A percentile compares a stretch with the other conserved stretches of the same genome.
phyloP scores from a whole-genome alignment of 64 coral and sea anemone genomes.

The Montipora capricornis region DNA sequence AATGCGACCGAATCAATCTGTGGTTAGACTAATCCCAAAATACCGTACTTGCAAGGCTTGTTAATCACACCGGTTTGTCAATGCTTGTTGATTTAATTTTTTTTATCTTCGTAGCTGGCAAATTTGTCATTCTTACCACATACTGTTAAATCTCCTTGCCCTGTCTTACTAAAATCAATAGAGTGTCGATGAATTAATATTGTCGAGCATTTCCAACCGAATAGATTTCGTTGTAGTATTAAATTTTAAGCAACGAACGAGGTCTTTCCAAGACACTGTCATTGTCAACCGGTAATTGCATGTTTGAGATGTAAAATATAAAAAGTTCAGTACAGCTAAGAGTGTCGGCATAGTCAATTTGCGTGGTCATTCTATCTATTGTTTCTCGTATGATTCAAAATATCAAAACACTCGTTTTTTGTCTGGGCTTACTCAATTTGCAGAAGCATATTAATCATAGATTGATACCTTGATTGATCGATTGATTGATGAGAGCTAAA shows the following conservation, averaged over 20 bases:
- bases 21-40: not conserved
- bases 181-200: not conserved
- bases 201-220: not conserved
- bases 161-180: not conserved
- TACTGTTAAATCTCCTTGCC: not conserved
- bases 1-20: constrained; percentile 1
- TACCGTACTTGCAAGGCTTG: not conserved
- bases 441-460: constrained; percentile 33
- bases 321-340: too few species aligned
- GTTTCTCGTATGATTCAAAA: not conserved
- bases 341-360: not conserved
- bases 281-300: too few species aligned
- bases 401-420: constrained; percentile 3
- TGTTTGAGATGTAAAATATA: too few species aligned
- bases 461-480: constrained; percentile 35
- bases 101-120: constrained; percentile 8
- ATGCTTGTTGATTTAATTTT: constrained; percentile 7
- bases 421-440: not conserved
- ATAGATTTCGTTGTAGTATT: too few species aligned
- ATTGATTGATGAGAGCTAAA: not conserved
- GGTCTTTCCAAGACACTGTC: not conserved
- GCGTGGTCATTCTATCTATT: not conserved
- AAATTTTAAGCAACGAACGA: too few species aligned
- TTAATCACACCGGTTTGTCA: not conserved
- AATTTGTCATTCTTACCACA: constrained; percentile 5